Base-by-base conservation (phyloP, 2,888 invertebrate species). In the Cheilosia soror region DNA sequence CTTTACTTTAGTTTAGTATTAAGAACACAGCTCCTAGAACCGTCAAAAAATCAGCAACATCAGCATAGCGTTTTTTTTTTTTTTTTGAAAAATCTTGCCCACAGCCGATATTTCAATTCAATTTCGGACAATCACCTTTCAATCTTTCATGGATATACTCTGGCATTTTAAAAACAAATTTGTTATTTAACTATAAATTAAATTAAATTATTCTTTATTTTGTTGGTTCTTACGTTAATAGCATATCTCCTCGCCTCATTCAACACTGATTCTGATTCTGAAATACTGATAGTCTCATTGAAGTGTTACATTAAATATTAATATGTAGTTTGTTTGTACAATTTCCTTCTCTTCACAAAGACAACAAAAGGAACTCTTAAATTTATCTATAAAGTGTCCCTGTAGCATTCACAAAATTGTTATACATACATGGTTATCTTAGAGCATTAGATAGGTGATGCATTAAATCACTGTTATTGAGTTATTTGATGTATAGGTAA, bases 211-310 rank as follows among this genome's bases (percentile, higher is more conserved):
- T 31, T 9, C 7, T 53, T 68, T 55, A 20, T 55, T 57, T 31
- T 53, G 1, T 66, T 51, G 3, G 20, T 31, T 57, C 44, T 33
- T 69, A 44, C 13, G 13, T n/a, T n/a, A 5, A 31, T 25, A 42
- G 44, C 25, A 31, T 55, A 44, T 29, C 27, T 15, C 9, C 2
- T 58, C 42, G 9, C 9, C 53, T 55, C 20, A 27, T n/a, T 58
- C 20, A 11, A 44, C 29, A 44, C 49, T 13, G 25, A 44, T 47
- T 27, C 3, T 47, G 20, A 62, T 53, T 73, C 40, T 63, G 57
- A 27, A 76, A 82, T 82, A 82, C 81, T 82, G 71, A 71, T 76
- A 55, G 53, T 66, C 60, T 82, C 66, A 60, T 58, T 25, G 20
- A 65, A 42, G 58, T 55, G 49, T 40, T 51, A 25, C 37, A 20